Conservation (phyloP, 2,888 invertebrate genomes). For the Selenia dentaria region DNA sequence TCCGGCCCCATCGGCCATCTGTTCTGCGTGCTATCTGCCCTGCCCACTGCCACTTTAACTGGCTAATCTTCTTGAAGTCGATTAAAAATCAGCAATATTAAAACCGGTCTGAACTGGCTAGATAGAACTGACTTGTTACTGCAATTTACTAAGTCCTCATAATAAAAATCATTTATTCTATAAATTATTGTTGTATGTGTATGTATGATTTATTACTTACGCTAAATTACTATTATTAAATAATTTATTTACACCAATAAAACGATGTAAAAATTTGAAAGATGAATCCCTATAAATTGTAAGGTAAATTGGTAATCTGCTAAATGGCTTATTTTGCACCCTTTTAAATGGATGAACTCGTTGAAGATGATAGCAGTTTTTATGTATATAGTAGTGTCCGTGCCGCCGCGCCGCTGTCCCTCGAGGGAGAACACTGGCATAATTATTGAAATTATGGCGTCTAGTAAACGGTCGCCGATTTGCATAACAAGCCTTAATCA, state of each 20-base stretch:
- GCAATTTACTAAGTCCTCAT: too few relatives aligned
- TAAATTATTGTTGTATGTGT: constrained; percentile 34
- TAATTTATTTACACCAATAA: constrained; percentile 22
- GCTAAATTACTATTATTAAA: constrained; percentile 25
- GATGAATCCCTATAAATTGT: constrained; percentile 19
- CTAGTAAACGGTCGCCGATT: constrained; percentile 51
- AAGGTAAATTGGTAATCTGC: constrained; percentile 14
- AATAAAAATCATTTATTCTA: constrained; percentile 36
- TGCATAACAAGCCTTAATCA: constrained; percentile 65
- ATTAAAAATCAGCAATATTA: too few relatives aligned
- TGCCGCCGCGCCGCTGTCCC: constrained; percentile 35
- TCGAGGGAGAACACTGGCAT: constrained; percentile 35
- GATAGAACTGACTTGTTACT: too few relatives aligned
- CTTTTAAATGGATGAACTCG: constrained; percentile 61
- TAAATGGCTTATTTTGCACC: constrained; percentile 42
- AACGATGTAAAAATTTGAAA: constrained; percentile 3
- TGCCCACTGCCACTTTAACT: too few relatives aligned
- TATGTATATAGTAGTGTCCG: constrained; percentile 45
- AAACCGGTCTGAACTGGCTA: too few relatives aligned
- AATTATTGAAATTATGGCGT: constrained; percentile 46
- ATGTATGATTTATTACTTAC: constrained; percentile 30
- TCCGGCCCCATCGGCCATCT: too few relatives aligned
- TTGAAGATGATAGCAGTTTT: constrained; percentile 42
- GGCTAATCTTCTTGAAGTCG: too few relatives aligned
- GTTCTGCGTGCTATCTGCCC: too few relatives aligned